phyloP scores from a whole-genome alignment of 1,140 invertebrate species.

The Lasioglossum albipes region DNA sequence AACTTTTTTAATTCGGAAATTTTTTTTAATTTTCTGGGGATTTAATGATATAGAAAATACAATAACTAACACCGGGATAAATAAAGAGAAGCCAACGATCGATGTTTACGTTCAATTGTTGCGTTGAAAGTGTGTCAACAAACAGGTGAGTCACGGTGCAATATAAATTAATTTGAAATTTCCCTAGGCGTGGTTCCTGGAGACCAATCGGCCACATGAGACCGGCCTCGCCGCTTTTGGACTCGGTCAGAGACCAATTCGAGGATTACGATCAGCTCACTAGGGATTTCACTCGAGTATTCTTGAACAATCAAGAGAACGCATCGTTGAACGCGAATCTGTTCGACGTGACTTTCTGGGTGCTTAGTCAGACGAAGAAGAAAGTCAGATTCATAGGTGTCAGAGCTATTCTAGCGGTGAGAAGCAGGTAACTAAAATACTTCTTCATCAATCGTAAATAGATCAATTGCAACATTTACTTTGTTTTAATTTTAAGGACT shows the following conservation, averaged over 20 bases:
- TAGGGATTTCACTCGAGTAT: conserved; percentile 94
- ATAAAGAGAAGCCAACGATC: too few relatives aligned
- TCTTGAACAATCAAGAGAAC: conserved; percentile 90
- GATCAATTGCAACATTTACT: too few relatives aligned
- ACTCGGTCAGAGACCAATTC: conserved; percentile 94
- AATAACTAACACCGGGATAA: too few relatives aligned
- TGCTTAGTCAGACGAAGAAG: conserved; percentile 91
- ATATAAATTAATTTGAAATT: neutral
- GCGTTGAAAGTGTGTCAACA: too few relatives aligned
- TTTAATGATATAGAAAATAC: too few relatives aligned
- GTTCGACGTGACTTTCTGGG: conserved; percentile 95
- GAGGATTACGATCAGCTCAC: conserved; percentile 96
- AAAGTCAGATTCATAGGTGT: conserved; percentile 94
- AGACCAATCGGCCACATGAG: conserved; percentile 96
- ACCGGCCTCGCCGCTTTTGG: conserved; percentile 93
- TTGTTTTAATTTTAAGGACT: too few relatives aligned
- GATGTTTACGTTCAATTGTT: too few relatives aligned
- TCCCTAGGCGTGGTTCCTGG: conserved; percentile 90
- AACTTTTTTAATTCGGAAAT: too few relatives aligned
- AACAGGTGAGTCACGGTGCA: too few relatives aligned
- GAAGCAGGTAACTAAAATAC: conserved; percentile 85
- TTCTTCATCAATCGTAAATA: too few relatives aligned
- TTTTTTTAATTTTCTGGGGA: too few relatives aligned
- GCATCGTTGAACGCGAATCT: conserved; percentile 86
- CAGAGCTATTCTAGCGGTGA: conserved; percentile 92